These are phyloP conservation scores for Diprion similis DNA, from an alignment of 1,140 invertebrate species.

Conservation along the genomic window DNA sequence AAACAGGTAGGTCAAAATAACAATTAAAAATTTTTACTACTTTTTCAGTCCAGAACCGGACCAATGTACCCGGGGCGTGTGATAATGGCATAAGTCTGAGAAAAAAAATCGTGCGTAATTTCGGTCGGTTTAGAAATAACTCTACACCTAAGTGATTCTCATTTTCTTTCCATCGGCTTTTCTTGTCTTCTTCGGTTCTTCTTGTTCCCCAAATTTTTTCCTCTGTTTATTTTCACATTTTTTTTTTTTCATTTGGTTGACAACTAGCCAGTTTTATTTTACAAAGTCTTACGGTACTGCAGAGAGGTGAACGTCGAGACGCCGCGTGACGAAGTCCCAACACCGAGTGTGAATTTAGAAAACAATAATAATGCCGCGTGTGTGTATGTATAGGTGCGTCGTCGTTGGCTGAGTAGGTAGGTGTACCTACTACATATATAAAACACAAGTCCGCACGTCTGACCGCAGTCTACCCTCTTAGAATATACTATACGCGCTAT, in stretches of 20 bases:
- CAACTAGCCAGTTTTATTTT: not conserved
- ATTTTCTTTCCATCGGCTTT: no score
- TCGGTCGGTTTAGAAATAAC: no score
- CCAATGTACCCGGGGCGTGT: no score
- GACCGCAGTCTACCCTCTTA: no score
- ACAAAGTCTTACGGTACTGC: not conserved
- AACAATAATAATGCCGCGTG: not conserved
- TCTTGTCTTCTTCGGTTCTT: not conserved
- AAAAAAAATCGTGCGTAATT: no score
- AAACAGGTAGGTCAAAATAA: not conserved
- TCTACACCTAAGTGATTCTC: no score
- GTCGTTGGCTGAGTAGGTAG: not conserved
- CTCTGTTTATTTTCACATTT: slow-evolving; percentile 17
- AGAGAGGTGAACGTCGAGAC: not conserved
- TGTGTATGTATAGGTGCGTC: not conserved
- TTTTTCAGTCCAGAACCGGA: not conserved
- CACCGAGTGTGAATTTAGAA: not conserved
- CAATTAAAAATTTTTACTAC: not conserved
- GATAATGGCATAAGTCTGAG: no score
- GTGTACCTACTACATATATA: not conserved
- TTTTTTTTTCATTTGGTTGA: slow-evolving; percentile 22
- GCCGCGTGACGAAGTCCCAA: not conserved
- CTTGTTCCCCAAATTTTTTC: not conserved
- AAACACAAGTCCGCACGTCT: no score
- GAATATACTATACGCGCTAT: no score